A percentile compares a stretch with the other conserved stretches of the same genome.
These are phyloP conservation scores for Babyrousa celebensis DNA, from an alignment of 2,797 vertebrate genomes.

Conservation along the genomic window DNA sequence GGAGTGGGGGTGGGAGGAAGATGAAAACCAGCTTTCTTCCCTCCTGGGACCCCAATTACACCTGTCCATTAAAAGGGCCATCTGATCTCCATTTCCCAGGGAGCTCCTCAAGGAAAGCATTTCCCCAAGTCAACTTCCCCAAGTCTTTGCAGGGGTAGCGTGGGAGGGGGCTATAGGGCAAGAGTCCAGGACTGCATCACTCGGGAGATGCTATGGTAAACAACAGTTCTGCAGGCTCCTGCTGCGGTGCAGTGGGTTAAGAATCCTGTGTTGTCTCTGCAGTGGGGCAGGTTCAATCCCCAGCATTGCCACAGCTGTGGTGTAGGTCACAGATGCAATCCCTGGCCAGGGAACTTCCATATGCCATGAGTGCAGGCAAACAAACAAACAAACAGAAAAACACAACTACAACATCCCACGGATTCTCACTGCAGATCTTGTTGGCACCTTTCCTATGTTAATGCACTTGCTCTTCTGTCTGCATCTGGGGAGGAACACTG, in stretches of 20 bases:
- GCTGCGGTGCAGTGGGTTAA: too few relatives aligned
- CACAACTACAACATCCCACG: not conserved
- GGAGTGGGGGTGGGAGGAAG: accelerated
- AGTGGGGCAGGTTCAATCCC: too few relatives aligned
- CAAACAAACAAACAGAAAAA: too few relatives aligned
- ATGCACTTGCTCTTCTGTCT: not conserved
- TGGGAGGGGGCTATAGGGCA: not conserved
- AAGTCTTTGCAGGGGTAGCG: not conserved
- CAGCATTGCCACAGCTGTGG: too few relatives aligned
- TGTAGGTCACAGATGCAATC: too few relatives aligned
- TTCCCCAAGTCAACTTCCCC: not conserved
- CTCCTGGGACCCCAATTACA: accelerated
- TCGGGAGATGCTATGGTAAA: not conserved
- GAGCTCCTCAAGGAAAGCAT: not conserved
- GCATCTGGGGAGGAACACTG: not conserved
- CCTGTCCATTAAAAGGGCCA: not conserved
- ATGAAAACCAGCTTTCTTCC: not conserved
- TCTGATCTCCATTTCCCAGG: not conserved
- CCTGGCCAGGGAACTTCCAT: too few relatives aligned
- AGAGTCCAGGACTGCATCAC: not conserved
- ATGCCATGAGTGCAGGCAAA: too few relatives aligned
- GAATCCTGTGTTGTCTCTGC: too few relatives aligned
- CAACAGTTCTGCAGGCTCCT: not conserved
- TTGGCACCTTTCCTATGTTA: not conserved
- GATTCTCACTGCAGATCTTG: not conserved